Percentiles rank a stretch among this genome's conserved stretches.
phyloP scores from a whole-genome alignment of 2,113 vertebrate genomes.

The Pycnonotus jocosus region DNA sequence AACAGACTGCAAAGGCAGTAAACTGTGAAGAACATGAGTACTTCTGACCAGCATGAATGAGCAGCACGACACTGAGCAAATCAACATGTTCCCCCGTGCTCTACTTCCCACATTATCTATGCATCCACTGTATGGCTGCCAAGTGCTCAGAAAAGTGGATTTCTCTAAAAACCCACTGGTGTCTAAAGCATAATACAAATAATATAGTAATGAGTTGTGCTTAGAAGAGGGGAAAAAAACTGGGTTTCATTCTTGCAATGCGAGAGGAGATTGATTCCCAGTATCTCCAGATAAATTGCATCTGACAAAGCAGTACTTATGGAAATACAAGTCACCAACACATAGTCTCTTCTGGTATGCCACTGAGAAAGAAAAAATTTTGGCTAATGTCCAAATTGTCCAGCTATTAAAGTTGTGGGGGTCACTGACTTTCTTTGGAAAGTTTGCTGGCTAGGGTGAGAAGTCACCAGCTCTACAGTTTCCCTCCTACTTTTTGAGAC shows the following conservation, averaged over 20 bases:
- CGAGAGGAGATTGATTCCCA: neutral
- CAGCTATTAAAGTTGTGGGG: neutral
- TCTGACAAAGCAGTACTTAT: conserved; percentile 31
- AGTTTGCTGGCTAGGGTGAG: neutral
- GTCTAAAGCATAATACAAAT: neutral
- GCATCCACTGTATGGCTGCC: neutral
- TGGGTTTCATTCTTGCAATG: neutral
- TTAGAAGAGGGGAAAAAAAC: neutral
- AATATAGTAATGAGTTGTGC: neutral
- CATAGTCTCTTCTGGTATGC: conserved; percentile 6
- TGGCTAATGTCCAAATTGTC: neutral
- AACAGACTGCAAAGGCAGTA: neutral
- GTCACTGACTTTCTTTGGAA: neutral
- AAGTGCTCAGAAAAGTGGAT: neutral
- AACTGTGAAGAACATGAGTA: neutral
- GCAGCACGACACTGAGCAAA: neutral
- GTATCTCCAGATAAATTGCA: neutral
- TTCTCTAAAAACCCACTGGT: neutral
- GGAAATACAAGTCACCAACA: neutral
- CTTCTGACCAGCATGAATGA: neutral
- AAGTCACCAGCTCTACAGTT: neutral
- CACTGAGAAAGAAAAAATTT: neutral
- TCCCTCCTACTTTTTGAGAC: neutral
- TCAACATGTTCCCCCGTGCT: neutral
- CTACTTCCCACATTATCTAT: neutral